phyloP scores from a whole-genome alignment of 30 jellyfish, hydroid and myxozoan species.

The Cassiopea xamachana region DNA sequence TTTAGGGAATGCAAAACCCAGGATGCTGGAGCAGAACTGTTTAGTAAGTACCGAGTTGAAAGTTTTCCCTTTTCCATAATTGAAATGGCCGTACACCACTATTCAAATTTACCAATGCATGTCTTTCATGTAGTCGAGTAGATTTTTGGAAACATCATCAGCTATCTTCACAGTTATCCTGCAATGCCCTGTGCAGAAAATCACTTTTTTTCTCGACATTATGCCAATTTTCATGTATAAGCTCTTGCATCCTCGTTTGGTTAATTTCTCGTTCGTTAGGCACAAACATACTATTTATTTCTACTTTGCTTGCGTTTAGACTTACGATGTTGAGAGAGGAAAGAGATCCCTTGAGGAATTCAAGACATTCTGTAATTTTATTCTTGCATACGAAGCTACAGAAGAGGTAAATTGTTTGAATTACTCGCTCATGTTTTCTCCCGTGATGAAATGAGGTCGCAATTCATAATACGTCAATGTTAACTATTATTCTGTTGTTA shows the following conservation, averaged over 20 bases:
- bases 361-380: constrained; percentile 78
- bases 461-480: constrained; percentile 31
- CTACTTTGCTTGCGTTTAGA: constrained; percentile 15
- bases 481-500: background rate
- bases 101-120: too few relatives aligned
- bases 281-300: background rate
- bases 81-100: too few relatives aligned
- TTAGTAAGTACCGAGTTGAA: constrained; percentile 7
- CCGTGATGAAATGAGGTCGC: constrained; percentile 3
- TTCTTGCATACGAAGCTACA: constrained; percentile 80
- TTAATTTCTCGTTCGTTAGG: background rate
- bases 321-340: constrained; percentile 51
- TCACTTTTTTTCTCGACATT: background rate
- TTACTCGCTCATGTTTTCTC: background rate
- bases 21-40: constrained; percentile 40
- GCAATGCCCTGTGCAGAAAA: too few relatives aligned
- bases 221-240: background rate
- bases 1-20: constrained; percentile 46
- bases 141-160: too few relatives aligned
- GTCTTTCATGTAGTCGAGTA: too few relatives aligned
- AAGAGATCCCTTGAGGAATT: constrained; percentile 77
- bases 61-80: too few relatives aligned
- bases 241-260: background rate
- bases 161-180: too few relatives aligned
- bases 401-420: constrained; percentile 44